Evolutionary conservation across 2,113 vertebrate species (phyloP), one percentile per base, ranked within the genome.

Genomic region (Callorhinus ursinus): DNA sequence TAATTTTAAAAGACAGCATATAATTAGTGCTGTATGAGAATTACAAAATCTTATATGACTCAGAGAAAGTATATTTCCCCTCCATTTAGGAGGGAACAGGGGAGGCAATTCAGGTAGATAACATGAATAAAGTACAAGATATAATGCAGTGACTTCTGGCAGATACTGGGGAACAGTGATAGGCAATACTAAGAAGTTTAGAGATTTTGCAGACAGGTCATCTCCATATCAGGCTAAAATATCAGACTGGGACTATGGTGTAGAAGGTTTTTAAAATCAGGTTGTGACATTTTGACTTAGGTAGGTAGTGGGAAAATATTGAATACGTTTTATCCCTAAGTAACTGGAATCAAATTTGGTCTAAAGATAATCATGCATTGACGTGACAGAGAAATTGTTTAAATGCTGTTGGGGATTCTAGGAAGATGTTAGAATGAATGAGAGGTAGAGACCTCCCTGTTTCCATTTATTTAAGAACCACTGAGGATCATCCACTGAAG

Each of bases 341-440:
- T 79, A 15, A 49, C 59, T 42, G 26, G n/a, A 26, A 61, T 95
- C 36, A 81, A 82, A 14, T 79, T 92, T 96, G 26, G 15, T 88
- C 2, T 93, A 69, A 86, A 89, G 33, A 92, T 39, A 87, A 28
- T 55, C n/a, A 72, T 7, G 9, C 39, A 55, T 3, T 83, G 36
- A 93, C 72, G 15, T 76, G 46, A 57, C 4, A 71, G 31, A 77
- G 81, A 12, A 57, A 93, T 93, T 90, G 6, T 91, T 83, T 92
- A 42, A 94, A 65, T 77, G 46, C 7, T 82, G 4, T 42, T 61
- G 65, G 11, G 6, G 9, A 83, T 57, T 80, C 81, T 46, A 80
- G 26, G 4, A 83, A 74, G 24, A 63, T n/a, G 1, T 61, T 21
- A 88, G 31, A 90, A 65, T 84, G 67, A 63, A 14, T 67, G 28